Conservation (phyloP, 2,113 vertebrate genomes). For the Hemiscyllium ocellatum region DNA sequence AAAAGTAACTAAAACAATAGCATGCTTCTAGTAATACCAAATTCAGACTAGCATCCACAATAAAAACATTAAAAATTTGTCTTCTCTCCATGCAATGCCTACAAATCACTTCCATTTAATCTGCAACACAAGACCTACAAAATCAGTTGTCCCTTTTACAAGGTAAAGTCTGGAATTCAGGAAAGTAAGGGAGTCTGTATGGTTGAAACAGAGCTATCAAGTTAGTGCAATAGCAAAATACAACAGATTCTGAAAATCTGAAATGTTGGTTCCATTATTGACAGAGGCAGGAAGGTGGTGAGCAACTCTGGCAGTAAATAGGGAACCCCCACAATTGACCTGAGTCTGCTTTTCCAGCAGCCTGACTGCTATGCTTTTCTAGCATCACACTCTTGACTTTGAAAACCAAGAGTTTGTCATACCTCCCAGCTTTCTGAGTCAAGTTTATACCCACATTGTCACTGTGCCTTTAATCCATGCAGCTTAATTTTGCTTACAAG, state of each 20-base stretch:
- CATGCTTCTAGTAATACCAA: background rate
- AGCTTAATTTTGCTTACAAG: background rate
- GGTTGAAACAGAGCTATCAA: background rate
- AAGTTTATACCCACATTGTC: background rate
- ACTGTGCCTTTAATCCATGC: background rate
- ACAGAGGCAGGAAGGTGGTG: background rate
- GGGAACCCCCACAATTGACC: background rate
- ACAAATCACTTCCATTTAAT: background rate
- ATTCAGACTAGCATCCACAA: background rate
- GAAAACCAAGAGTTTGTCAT: background rate
- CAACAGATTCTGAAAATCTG: background rate
- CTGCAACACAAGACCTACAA: background rate
- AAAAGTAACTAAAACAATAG: background rate
- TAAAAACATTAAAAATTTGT: background rate
- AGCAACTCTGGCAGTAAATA: background rate
- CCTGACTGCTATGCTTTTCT: too few relatives aligned
- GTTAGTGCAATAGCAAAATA: background rate
- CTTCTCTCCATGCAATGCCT: background rate
- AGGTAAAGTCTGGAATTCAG: background rate
- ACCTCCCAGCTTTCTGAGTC: background rate
- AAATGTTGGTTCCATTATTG: background rate
- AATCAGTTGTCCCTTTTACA: background rate
- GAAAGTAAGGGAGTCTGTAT: background rate
- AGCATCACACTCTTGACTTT: too few relatives aligned
- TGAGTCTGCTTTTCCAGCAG: background rate